Base-by-base conservation (phyloP, 2,113 vertebrate genomes). In the Fukomys damarensis region DNA sequence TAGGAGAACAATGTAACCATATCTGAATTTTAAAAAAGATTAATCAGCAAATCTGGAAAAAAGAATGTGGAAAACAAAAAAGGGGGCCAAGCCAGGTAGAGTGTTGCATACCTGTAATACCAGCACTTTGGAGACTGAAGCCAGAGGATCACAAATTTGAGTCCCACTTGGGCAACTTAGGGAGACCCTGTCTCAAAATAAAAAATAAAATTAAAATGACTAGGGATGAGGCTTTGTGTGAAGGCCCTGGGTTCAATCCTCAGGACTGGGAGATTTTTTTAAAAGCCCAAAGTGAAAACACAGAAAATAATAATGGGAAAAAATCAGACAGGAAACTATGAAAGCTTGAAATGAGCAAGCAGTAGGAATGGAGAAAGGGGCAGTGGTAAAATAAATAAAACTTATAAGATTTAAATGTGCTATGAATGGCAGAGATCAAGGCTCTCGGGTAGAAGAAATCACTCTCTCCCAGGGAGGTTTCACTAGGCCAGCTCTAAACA, bases 11-110 rank as follows among this genome's bases (percentile, higher is more conserved):
- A 84, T 70, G 4, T 30, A 54, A 35, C 84, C n/a, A 35, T 80
- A 59, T 79, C 61, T 93, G 41, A 3, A 93, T 93, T 70, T 87
- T 93, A 28, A 56, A 96, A 93, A 90, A 95, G 66, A 93, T 52
- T 83, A 94, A 93, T 87, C 86, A 95, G 26, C 61, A 86, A 77
- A 17, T 58, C 16, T 56, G 11, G 16, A 56, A 58, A 56, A 58
- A 58, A 17, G 17, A 58, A 58, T 58, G 17, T 9, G 9, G 46
- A 58, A 58, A 83, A 79, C 89, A 94, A 8, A 80, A 89, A 11
- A 93, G 41, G 84, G 11, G 24, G 66, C 56, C 56, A 91, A 87
- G 26, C n/a, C 68, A 72, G 19, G 68, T 41, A 70, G 7, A 20
- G 7, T 72, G 68, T 22, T 14, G 5, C 30, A 24, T 5, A 3